These are phyloP conservation scores for Oxyruncus cristatus DNA, from an alignment of 2,113 vertebrate species.

Conservation along the genomic window DNA sequence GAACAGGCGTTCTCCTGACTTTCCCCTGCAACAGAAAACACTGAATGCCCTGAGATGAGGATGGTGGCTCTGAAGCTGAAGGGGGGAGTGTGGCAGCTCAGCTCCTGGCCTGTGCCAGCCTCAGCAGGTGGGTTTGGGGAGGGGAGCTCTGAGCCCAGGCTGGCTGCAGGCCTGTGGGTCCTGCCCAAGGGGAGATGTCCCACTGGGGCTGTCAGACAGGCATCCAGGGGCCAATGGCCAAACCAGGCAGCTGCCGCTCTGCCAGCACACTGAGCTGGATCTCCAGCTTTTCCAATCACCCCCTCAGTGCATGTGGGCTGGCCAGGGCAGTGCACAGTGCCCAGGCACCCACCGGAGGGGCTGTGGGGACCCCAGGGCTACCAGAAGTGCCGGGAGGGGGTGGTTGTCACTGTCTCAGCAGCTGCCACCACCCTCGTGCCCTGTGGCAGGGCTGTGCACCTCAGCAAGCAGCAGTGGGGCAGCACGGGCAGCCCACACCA, in stretches of 20 bases:
- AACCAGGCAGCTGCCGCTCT: not conserved
- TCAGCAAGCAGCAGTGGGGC: not conserved
- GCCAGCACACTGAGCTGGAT: accelerated
- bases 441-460: not conserved
- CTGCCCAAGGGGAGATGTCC: not conserved
- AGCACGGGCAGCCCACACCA: accelerated
- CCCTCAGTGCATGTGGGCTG: not conserved
- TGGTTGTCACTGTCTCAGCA: not conserved
- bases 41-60: not conserved
- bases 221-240: not conserved
- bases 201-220: not conserved
- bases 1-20: not conserved
- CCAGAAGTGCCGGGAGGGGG: not conserved
- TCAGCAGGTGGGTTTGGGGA: accelerated
- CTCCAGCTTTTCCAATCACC: not conserved
- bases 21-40: not conserved
- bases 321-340: not conserved
- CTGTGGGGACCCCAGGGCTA: not conserved
- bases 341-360: not conserved
- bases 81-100: not conserved
- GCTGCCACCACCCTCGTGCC: not conserved
- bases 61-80: not conserved
- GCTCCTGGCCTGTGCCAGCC: not conserved
- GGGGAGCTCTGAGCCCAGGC: not conserved
- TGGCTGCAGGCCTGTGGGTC: accelerated